Percentiles rank a stretch among this genome's conserved stretches.
Evolutionary conservation across 1,140 invertebrate species (phyloP).

Genomic region (Bradynema listronoti): DNA sequence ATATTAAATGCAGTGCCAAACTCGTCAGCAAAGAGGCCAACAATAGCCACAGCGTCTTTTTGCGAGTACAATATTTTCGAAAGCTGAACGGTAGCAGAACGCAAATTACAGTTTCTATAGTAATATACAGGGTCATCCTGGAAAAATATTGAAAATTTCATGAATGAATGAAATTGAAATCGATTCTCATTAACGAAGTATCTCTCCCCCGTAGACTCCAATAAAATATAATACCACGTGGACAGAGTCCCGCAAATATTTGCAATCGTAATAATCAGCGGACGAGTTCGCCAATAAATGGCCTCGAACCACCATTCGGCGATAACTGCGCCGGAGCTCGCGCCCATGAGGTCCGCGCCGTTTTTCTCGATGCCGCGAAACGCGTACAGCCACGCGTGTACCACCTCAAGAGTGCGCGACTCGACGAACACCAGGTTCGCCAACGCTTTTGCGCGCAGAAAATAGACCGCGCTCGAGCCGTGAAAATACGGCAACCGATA

Average conservation of each 20-base stretch:
- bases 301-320: slow-evolving; percentile 33
- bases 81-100: slow-evolving; percentile 50
- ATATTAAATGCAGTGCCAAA: slow-evolving; percentile 38
- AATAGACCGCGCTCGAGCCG: slow-evolving; percentile 48
- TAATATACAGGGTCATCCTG: slow-evolving; percentile 10
- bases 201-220: too few species aligned
- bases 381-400: slow-evolving; percentile 45
- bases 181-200: not conserved
- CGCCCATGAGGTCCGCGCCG: too few species aligned
- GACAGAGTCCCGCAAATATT: slow-evolving; percentile 54
- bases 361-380: too few species aligned
- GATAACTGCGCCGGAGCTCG: too few species aligned
- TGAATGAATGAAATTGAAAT: slow-evolving; percentile 8
- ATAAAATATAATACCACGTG: slow-evolving; percentile 41
- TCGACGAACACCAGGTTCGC: slow-evolving; percentile 53
- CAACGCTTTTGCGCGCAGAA: slow-evolving; percentile 51
- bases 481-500: slow-evolving; percentile 54
- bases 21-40: slow-evolving; percentile 34
- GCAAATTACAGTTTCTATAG: slow-evolving; percentile 52
- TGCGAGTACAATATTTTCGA: slow-evolving; percentile 50
- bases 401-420: slow-evolving; percentile 50
- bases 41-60: slow-evolving; percentile 30
- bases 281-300: slow-evolving; percentile 50
- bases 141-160: slow-evolving; percentile 3
- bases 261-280: slow-evolving; percentile 50